A percentile compares a stretch with the other conserved stretches of the same genome.
phyloP scores from a whole-genome alignment of 1,140 invertebrate species.

The Apis laboriosa region DNA sequence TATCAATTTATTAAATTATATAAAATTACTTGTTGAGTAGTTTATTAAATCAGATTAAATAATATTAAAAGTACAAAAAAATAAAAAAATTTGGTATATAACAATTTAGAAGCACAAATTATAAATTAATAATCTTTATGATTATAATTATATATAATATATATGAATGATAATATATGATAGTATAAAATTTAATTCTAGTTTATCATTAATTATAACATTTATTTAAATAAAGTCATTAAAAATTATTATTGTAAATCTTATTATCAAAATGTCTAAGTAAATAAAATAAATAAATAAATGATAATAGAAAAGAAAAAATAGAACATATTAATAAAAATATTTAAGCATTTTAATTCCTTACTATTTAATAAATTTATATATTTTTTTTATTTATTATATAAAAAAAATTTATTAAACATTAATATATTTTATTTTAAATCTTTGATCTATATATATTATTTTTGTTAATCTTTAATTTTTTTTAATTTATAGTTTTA shows the following conservation, averaged over 20 bases:
- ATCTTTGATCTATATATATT: no score
- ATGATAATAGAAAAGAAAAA: no score
- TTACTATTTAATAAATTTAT: no score
- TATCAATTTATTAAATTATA: slow-evolving; percentile 1
- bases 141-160: neutral
- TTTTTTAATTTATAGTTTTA: no score
- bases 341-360: no score
- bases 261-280: no score
- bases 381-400: no score
- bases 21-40: neutral
- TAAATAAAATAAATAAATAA: neutral
- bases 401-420: no score
- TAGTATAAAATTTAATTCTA: neutral
- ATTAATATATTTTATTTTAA: no score
- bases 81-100: neutral
- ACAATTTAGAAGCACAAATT: slow-evolving; percentile 12
- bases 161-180: neutral
- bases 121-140: neutral
- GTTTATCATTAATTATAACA: neutral
- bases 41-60: neutral
- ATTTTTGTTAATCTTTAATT: no score
- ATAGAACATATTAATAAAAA: no score
- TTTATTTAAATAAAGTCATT: neutral
- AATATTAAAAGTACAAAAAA: neutral
- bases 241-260: neutral